Percentiles rank a stretch among this genome's conserved stretches.
Evolutionary conservation across 2,113 vertebrate species (phyloP).

Genomic region (Strix aluco): DNA sequence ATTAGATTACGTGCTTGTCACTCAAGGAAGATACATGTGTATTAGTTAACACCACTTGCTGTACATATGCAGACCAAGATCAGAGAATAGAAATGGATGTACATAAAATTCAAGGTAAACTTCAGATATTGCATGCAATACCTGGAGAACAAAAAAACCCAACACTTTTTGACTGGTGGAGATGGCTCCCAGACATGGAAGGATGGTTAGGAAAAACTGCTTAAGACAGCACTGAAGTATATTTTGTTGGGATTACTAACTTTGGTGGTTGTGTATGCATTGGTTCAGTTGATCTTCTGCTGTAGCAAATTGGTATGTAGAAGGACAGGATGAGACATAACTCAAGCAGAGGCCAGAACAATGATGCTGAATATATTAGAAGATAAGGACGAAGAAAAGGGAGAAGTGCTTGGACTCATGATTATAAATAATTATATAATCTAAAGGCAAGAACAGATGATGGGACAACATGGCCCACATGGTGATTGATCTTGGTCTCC

Average conservation of each 20-base stretch:
- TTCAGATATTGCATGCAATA: neutral
- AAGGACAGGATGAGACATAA: too few relatives aligned
- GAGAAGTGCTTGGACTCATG: neutral
- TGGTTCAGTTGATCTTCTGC: too few relatives aligned
- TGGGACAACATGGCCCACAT: neutral
- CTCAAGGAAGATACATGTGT: neutral
- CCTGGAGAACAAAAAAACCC: neutral
- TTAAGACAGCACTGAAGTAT: neutral
- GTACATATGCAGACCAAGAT: too few relatives aligned
- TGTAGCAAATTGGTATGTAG: too few relatives aligned
- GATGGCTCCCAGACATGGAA: neutral
- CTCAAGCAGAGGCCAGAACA: neutral
- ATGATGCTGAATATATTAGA: neutral
- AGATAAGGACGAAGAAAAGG: neutral
- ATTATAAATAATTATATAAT: neutral
- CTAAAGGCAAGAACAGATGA: neutral
- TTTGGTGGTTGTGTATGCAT: too few relatives aligned
- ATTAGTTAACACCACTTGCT: neutral
- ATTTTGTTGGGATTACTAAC: too few relatives aligned
- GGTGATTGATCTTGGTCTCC: neutral
- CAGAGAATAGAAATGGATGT: neutral
- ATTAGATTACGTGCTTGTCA: neutral
- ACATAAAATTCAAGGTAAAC: neutral
- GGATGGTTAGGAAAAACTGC: neutral
- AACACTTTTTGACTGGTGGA: neutral